Evolutionary conservation across 2,888 invertebrate genomes (phyloP).

Genomic region (Malthinus flaveolus): DNA sequence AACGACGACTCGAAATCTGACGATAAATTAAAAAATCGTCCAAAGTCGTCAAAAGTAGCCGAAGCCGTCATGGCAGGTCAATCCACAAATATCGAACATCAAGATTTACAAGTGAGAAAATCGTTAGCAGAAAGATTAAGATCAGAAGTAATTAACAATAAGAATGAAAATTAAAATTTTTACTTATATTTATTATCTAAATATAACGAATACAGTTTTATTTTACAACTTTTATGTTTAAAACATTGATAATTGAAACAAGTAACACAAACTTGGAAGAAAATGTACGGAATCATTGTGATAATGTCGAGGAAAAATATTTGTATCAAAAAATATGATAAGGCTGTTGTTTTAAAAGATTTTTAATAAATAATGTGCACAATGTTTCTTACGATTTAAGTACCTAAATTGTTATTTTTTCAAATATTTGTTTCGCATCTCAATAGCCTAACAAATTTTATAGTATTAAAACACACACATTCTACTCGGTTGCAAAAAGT

Average conservation of each 20-base stretch:
- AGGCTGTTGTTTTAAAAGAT: slow-evolving; percentile 41
- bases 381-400: slow-evolving; percentile 30
- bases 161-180: slow-evolving; percentile 33
- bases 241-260: slow-evolving; percentile 47
- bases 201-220: slow-evolving; percentile 53
- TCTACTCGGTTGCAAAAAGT: neutral
- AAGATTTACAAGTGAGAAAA: slow-evolving; percentile 76
- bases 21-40: slow-evolving; percentile 54
- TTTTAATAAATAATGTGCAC: slow-evolving; percentile 22
- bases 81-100: slow-evolving; percentile 51
- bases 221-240: slow-evolving; percentile 49
- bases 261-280: slow-evolving; percentile 10
- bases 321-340: slow-evolving; percentile 50
- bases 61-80: slow-evolving; percentile 65
- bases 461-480: neutral
- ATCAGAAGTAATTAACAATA: slow-evolving; percentile 77
- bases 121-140: slow-evolving; percentile 84
- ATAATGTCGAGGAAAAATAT: slow-evolving; percentile 32
- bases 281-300: slow-evolving; percentile 17
- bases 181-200: slow-evolving; percentile 54
- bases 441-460: slow-evolving; percentile 9
- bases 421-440: neutral
- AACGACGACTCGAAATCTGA: slow-evolving; percentile 53
- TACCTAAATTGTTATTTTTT: slow-evolving; percentile 25
- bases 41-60: slow-evolving; percentile 76